phyloP scores from a whole-genome alignment of 37 sponge, comb jelly and placozoan species.

The Eunapius fragilis region DNA sequence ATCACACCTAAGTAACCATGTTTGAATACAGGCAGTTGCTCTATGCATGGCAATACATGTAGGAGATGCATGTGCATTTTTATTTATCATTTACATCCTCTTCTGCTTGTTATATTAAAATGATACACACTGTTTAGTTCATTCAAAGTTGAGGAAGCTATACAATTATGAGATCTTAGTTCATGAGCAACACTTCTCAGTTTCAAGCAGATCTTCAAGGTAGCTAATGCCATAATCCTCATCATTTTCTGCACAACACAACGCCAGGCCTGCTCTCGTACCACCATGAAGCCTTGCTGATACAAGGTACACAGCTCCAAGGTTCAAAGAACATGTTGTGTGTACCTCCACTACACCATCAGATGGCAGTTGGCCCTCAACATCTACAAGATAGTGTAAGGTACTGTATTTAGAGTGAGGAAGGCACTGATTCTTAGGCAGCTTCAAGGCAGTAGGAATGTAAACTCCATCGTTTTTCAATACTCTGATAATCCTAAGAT shows the following conservation, averaged over 20 bases:
- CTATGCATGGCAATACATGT: no score
- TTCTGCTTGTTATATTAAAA: no score
- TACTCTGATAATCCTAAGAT: neutral
- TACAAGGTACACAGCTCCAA: neutral
- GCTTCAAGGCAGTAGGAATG: neutral
- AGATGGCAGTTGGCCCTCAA: neutral
- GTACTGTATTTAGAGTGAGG: neutral
- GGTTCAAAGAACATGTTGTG: slow-evolving; percentile 1
- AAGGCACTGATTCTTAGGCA: neutral
- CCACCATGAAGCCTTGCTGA: slow-evolving; percentile 14
- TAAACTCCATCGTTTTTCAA: slow-evolving; percentile 14
- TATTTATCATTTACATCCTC: no score
- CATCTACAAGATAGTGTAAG: neutral
- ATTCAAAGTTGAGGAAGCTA: no score
- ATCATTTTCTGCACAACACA: slow-evolving; percentile 22
- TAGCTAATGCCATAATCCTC: neutral
- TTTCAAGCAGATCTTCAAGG: neutral
- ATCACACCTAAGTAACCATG: no score
- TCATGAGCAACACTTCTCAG: slow-evolving; percentile 13
- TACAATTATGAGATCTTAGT: neutral
- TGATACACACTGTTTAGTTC: no score
- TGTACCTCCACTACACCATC: neutral
- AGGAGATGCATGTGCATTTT: no score
- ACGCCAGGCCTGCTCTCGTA: neutral
- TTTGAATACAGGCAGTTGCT: no score